Evolutionary conservation across 2,113 vertebrate genomes (phyloP).

Genomic region (Ceuthmochares aereus): DNA sequence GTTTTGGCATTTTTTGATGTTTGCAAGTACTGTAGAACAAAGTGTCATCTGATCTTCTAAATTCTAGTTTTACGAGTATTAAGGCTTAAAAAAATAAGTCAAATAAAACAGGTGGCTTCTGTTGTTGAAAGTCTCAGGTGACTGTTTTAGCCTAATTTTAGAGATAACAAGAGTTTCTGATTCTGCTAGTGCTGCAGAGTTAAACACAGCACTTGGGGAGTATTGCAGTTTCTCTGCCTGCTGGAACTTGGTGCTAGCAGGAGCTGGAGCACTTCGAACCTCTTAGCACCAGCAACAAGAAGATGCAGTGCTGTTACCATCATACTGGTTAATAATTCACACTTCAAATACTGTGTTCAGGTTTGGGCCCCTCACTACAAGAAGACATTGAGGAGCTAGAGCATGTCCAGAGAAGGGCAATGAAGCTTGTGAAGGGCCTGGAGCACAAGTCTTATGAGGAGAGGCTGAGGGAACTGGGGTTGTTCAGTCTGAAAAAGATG

Average conservation of each 20-base stretch:
- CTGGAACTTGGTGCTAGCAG: not conserved
- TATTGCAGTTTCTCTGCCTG: not conserved
- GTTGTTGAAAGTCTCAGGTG: not conserved
- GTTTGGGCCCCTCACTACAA: too few relatives aligned
- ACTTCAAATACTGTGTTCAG: too few relatives aligned
- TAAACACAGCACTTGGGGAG: not conserved
- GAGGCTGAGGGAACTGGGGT: too few relatives aligned
- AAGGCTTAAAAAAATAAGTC: not conserved
- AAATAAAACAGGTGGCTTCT: not conserved
- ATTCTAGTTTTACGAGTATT: slow-evolving; percentile 28
- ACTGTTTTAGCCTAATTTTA: slow-evolving; percentile 34
- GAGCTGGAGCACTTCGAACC: not conserved
- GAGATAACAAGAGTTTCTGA: not conserved
- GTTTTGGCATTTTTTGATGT: slow-evolving; percentile 37
- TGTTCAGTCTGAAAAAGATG: too few relatives aligned
- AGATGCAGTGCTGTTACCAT: not conserved
- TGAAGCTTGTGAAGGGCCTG: too few relatives aligned
- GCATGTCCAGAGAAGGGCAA: too few relatives aligned
- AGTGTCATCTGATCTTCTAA: slow-evolving; percentile 38
- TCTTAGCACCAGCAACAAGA: not conserved
- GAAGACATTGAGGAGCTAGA: too few relatives aligned
- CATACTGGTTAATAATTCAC: too few relatives aligned
- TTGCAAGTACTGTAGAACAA: slow-evolving; percentile 32
- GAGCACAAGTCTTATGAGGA: too few relatives aligned
- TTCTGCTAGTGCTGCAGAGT: not conserved